Base-by-base conservation (phyloP, 2,113 vertebrate genomes). In the Paramisgurnus dabryanus region DNA sequence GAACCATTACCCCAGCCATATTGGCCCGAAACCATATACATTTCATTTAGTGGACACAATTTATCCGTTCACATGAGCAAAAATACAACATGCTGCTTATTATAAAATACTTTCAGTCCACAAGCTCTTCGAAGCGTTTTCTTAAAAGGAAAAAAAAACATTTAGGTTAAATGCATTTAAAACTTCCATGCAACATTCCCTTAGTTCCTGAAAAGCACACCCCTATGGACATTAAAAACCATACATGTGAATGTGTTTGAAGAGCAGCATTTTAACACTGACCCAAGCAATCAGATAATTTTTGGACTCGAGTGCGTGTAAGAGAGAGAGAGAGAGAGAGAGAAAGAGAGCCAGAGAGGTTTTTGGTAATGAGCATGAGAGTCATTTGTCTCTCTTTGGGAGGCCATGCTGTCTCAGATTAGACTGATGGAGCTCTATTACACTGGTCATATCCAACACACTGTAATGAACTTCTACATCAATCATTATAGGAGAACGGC, bases 341-440 rank as follows among this genome's bases (percentile, higher is more conserved):
- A 79, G 70, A 80, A 67, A 68, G 74, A 47, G 45, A 47, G 6
- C 7, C 7, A 47, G 45, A 57, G 67, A 63, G 75, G 39, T 84
- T 83, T 84, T 80, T 86, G 88, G 88, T 87, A 89, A 88, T 86
- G 82, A 85, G 77, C 86, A 80, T 70, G 76, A 74, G 71, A 87
- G 83, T 88, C 83, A 93, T 90, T 89, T 87, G 90, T 93, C 90
- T 87, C 82, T 89, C 89, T 89, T 89, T 76, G 88, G 90, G 89
- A 91, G 87, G 85, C 87, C 87, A 89, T 82, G 87, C 87, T 89
- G 89, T 88, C 88, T 88, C 76, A 85, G 87, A 84, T 84, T 88
- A 89, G 88, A 90, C 86, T 90, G 91, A 92, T 89, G 88, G 88
- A 88, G 85, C 86, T 86, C 88, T 88, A 86, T 90, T 90, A 90